Base-by-base conservation (phyloP, 2,888 invertebrate genomes). In the Harpalus rufipes region DNA sequence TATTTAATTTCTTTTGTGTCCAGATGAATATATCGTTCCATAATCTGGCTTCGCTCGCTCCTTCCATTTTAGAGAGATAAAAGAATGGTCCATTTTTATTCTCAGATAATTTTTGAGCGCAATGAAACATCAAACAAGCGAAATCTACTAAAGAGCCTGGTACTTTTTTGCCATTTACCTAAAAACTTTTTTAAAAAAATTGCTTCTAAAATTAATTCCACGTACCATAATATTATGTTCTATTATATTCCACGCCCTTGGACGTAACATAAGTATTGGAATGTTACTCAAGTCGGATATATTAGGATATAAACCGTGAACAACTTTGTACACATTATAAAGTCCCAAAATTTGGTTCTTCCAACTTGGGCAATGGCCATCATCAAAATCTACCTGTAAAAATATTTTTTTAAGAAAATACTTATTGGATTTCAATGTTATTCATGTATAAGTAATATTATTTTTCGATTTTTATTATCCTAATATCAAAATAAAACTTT, bases 361-460 rank as follows among this genome's bases (percentile, higher is more conserved):
- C 95, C 95, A 95, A 0, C 94, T 94, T 0, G 95, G 95, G 86
- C 95, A 95, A 89, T 95, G 95, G 0, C 95, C 95, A 91, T 95
- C 95, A 86, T 95, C 95, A 90, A 94, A 94, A 88, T 95, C 95
- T 7, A 92, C 89, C 90, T 89, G 81, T n/a, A 87, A 85, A 44
- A 21, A 21, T 21, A 21, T 21, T 21, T 21, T 21, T n/a, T n/a
- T n/a, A n/a, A n/a, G n/a, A n/a, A n/a, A n/a, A n/a, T n/a, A n/a
- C n/a, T n/a, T n/a, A n/a, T n/a, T n/a, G n/a, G n/a, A n/a, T n/a
- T n/a, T n/a, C n/a, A n/a, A n/a, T n/a, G n/a, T n/a, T n/a, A n/a
- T n/a, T n/a, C n/a, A n/a, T n/a, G n/a, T n/a, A n/a, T n/a, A n/a
- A n/a, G n/a, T n/a, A n/a, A n/a, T n/a, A n/a, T n/a, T n/a, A n/a